Evolutionary conservation across 2,888 invertebrate genomes (phyloP).

Genomic region (Dasypolia templi): DNA sequence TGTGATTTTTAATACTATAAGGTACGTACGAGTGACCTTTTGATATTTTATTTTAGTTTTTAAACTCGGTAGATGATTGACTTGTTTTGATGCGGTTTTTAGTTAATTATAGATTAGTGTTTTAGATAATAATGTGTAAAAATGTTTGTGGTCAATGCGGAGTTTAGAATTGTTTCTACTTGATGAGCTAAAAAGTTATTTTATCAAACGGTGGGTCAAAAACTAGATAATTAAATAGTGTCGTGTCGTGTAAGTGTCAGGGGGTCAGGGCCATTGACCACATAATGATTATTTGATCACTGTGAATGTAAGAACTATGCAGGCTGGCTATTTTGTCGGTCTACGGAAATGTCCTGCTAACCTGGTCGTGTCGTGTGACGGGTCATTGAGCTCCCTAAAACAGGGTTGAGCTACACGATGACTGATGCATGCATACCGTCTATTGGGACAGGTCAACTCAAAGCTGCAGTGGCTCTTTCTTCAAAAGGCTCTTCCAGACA

Average conservation of each 20-base stretch:
- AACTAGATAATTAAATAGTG: not conserved
- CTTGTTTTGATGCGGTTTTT: conserved; percentile 30
- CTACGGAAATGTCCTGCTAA: no score
- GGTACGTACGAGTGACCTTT: conserved; percentile 39
- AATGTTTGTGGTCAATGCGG: not conserved
- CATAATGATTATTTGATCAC: not conserved
- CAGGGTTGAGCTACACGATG: no score
- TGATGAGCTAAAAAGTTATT: not conserved
- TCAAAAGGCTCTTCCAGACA: no score
- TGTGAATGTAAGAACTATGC: no score
- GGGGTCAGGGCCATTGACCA: conserved; percentile 27
- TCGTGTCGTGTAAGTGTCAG: not conserved
- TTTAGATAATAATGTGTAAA: conserved; percentile 9
- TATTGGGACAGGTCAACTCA: no score
- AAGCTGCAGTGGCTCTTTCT: no score
- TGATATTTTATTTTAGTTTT: not conserved
- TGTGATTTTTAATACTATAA: conserved; percentile 35
- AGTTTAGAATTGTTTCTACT: not conserved
- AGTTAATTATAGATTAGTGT: not conserved
- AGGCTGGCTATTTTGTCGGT: no score
- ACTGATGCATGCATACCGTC: no score
- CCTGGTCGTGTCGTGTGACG: no score
- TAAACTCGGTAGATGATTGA: not conserved
- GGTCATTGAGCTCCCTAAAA: no score
- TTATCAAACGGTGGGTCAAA: not conserved